Base-by-base conservation (phyloP, 2,797 vertebrate genomes). In the Emydoidea blandingii region DNA sequence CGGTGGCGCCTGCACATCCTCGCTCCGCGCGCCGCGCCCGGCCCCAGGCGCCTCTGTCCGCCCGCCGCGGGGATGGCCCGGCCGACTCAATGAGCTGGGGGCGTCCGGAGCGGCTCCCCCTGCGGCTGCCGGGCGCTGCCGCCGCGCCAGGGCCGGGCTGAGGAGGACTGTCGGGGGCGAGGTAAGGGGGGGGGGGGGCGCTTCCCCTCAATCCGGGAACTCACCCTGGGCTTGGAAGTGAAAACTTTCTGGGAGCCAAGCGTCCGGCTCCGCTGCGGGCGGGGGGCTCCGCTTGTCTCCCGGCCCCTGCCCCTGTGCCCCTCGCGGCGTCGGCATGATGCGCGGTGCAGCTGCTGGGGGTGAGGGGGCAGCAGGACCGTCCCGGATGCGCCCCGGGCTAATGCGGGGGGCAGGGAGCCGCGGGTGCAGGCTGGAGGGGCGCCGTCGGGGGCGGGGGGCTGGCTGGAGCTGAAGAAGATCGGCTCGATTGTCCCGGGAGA, bases 111-210 rank as follows among this genome's bases (percentile, higher is more conserved):
- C 79, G 92, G 92, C 87, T n/a, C 25, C 57, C n/a, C 27, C 25
- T n/a, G 37, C 41, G 9, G 37, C 8, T 79, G 83, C 56, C 54
- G 62, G 18, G 59, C 76, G 41, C 85, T 79, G 81, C 74, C 37
- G 86, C 95, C 92, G 89, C 62, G 31, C 82, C 79, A 37, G 89
- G 81, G 79, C 12, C 7, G 86, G 93, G 92, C 87, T 93, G 96
- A 34, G 62, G 18, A 34, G 19, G 44, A 27, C 59, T 81, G 80
- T 2, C 18, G 21, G 74, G 83, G 8, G 29, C 82, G 92, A 50
- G 92, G 85, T 65, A 87, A 86, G 37, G 91, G 44, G 74, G 47
- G 88, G 74, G 23, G 12, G 87, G 83, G 88, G 47, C 80, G 72
- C 80, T 96, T 56, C 2, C 5, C 76, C 18, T 76, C 4, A 1